phyloP scores from a whole-genome alignment of 2,888 invertebrate species.

The Ypsolopha sequella region DNA sequence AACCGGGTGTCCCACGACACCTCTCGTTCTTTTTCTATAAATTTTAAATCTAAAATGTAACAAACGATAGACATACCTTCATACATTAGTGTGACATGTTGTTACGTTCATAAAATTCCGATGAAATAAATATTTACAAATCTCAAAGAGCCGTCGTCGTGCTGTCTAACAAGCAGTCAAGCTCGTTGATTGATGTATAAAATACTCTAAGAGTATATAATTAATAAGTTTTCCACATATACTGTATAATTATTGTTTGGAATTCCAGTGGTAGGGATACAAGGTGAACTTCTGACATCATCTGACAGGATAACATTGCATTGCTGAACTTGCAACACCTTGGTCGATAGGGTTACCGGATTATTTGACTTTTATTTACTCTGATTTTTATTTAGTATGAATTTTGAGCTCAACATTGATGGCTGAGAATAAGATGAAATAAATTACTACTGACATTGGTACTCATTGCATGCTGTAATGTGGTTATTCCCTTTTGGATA shows the following conservation, averaged over 20 bases:
- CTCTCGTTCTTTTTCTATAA: too few species aligned
- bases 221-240: conserved; percentile 26
- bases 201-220: background rate
- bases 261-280: conserved; percentile 36
- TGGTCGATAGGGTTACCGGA: background rate
- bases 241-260: conserved; percentile 2
- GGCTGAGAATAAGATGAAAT: too few species aligned
- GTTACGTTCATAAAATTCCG: too few species aligned
- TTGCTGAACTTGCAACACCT: background rate
- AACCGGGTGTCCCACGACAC: too few species aligned
- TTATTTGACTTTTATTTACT: background rate
- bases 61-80: too few species aligned
- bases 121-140: conserved; percentile 1
- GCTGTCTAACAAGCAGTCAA: conserved; percentile 7
- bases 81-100: too few species aligned
- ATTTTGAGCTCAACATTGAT: too few species aligned
- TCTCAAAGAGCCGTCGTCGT: background rate
- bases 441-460: too few species aligned
- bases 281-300: conserved; percentile 50
- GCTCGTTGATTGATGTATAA: conserved; percentile 34
- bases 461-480: too few species aligned
- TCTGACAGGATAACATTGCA: conserved; percentile 29
- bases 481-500: too few species aligned
- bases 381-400: too few species aligned
- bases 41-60: too few species aligned